Percentiles rank a stretch among this genome's conserved stretches.
Evolutionary conservation across 2,888 invertebrate species (phyloP).

Genomic region (Hymenopus coronatus): DNA sequence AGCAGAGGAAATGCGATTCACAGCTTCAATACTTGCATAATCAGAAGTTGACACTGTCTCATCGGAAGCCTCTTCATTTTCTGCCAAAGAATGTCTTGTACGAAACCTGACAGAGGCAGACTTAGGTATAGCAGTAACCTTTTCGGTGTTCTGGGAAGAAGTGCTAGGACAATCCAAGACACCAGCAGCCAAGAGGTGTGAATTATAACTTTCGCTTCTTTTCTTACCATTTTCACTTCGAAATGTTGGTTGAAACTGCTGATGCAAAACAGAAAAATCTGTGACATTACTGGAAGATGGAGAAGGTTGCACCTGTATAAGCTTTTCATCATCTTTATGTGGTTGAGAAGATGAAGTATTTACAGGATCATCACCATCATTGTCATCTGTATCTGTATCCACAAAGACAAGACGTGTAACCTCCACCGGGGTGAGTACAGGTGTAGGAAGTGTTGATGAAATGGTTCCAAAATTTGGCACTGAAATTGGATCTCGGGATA

Average conservation of each 20-base stretch:
- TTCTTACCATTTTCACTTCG: slow-evolving; percentile 39
- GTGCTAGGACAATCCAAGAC: neutral
- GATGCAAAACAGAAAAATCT: slow-evolving; percentile 52
- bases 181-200: slow-evolving; percentile 46
- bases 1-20: slow-evolving; percentile 55
- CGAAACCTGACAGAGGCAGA: slow-evolving; percentile 58
- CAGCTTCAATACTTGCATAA: slow-evolving; percentile 69
- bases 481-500: slow-evolving; percentile 67
- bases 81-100: slow-evolving; percentile 47
- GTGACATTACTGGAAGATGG: slow-evolving; percentile 24
- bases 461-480: slow-evolving; percentile 71
- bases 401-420: slow-evolving; percentile 67
- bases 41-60: slow-evolving; percentile 66
- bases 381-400: slow-evolving; percentile 63
- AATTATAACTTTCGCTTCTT: slow-evolving; percentile 55
- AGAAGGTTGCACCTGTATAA: slow-evolving; percentile 34
- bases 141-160: neutral
- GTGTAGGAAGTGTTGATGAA: slow-evolving; percentile 54
- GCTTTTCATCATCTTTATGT: slow-evolving; percentile 33
- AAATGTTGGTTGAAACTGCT: slow-evolving; percentile 52
- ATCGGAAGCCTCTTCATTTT: slow-evolving; percentile 54
- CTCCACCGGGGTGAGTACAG: slow-evolving; percentile 64
- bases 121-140: slow-evolving; percentile 49
- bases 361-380: slow-evolving; percentile 39
- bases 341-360: neutral